Percentiles rank a stretch among this genome's conserved stretches.
Conservation (phyloP, 2,797 vertebrate species). For the Pogonophryne albipinna region DNA sequence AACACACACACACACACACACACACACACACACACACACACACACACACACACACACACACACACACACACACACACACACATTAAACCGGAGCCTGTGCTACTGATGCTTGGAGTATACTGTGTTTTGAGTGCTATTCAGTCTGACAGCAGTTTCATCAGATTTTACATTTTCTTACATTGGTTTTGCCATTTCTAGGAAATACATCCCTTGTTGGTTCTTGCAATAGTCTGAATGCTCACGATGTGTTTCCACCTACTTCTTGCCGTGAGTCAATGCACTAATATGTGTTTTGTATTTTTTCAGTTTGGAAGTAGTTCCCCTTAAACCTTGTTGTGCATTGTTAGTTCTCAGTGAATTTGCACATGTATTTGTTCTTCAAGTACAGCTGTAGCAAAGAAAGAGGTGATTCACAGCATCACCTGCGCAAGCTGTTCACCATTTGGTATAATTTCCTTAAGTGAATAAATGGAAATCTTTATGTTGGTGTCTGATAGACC, state of each 20-base stretch:
- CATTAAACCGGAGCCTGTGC: too few relatives aligned
- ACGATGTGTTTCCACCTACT: neutral
- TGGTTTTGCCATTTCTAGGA: slow-evolving; percentile 13
- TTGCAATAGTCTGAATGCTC: slow-evolving; percentile 17
- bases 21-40: too few relatives aligned
- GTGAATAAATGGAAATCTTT: too few relatives aligned
- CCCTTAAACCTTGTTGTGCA: neutral
- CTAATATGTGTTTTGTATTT: slow-evolving; percentile 9
- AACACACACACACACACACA: too few relatives aligned
- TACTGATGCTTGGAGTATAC: neutral
- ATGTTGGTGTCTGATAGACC: too few relatives aligned
- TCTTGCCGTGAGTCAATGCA: slow-evolving; percentile 8
- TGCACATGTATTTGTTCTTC: slow-evolving; percentile 19
- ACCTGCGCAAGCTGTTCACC: neutral
- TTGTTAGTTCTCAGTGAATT: neutral
- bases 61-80: too few relatives aligned
- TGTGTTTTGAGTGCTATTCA: neutral
- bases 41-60: too few relatives aligned
- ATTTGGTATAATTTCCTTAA: slow-evolving; percentile 5
- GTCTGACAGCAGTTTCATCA: slow-evolving; percentile 32
- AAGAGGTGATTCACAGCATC: neutral
- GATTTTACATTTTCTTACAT: slow-evolving; percentile 16
- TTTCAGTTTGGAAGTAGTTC: neutral
- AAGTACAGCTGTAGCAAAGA: neutral
- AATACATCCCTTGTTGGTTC: slow-evolving; percentile 9